Evolutionary conservation across 2,888 invertebrate species (phyloP).

Genomic region (Microlaimidae sp.): DNA sequence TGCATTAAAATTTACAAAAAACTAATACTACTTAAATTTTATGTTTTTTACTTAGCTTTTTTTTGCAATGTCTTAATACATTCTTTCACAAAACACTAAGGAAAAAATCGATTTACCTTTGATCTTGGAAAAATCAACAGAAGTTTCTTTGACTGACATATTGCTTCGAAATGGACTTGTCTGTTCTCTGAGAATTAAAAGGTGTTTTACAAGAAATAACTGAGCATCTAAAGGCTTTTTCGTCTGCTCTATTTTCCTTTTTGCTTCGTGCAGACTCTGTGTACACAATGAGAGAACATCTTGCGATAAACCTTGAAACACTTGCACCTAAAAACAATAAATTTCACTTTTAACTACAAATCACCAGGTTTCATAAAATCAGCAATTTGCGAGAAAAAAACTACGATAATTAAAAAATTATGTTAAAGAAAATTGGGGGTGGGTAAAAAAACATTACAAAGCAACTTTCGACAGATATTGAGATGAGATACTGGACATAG

Average conservation of each 20-base stretch:
- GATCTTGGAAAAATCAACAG: constrained; percentile 77
- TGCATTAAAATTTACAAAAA: no score
- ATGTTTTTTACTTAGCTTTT: no score
- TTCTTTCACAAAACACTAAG: neutral
- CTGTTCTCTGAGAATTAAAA: constrained; percentile 86
- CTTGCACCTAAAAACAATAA: constrained; percentile 53
- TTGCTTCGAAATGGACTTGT: constrained; percentile 75
- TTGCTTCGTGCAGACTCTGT: constrained; percentile 65
- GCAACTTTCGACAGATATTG: no score
- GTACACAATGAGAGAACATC: constrained; percentile 84
- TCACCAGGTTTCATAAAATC: no score
- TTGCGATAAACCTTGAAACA: constrained; percentile 89
- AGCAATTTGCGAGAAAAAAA: no score
- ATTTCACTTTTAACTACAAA: no score
- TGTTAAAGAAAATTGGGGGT: no score
- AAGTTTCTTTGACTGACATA: constrained; percentile 75
- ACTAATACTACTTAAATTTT: no score
- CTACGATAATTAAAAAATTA: no score
- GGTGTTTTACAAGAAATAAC: constrained; percentile 91
- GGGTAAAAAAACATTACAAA: no score
- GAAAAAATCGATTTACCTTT: constrained; percentile 55
- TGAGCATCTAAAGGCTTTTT: constrained; percentile 74
- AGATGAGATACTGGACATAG: no score
- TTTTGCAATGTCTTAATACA: constrained; percentile 6
- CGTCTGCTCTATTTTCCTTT: constrained; percentile 55